These are phyloP conservation scores for Phragmatobia fuliginosa DNA, from an alignment of 2,888 invertebrate genomes.

Conservation along the genomic window DNA sequence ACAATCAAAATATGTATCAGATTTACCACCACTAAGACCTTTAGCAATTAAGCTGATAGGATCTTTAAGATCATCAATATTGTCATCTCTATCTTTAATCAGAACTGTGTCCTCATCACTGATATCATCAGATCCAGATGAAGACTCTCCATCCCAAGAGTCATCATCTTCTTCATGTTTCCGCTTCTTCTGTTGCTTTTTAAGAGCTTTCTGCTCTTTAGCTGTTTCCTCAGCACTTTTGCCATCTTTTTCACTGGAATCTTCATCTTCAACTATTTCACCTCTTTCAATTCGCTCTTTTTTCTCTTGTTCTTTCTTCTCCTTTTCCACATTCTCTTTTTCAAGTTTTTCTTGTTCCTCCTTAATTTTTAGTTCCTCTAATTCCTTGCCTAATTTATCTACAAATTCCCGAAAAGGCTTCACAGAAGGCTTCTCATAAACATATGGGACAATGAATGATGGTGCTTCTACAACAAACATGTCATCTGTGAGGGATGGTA, in stretches of 20 bases:
- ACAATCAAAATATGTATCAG: constrained; percentile 93
- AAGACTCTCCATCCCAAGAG: constrained; percentile 87
- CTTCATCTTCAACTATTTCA: constrained; percentile 68
- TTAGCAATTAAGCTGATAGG: constrained; percentile 76
- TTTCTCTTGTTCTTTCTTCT: constrained; percentile 60
- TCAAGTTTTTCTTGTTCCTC: constrained; percentile 73
- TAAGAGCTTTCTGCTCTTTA: constrained; percentile 69
- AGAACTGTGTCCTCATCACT: constrained; percentile 82
- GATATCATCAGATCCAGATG: constrained; percentile 84
- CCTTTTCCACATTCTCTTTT: constrained; percentile 72
- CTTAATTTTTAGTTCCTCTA: constrained; percentile 82
- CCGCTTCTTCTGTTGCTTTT: constrained; percentile 69
- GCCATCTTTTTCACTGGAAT: constrained; percentile 59
- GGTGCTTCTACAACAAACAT: constrained; percentile 98
- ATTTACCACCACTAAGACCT: constrained; percentile 80
- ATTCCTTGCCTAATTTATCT: constrained; percentile 88
- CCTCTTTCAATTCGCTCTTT: constrained; percentile 65
- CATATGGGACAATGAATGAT: constrained; percentile 97
- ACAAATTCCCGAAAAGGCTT: constrained; percentile 93
- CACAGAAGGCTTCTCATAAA: constrained; percentile 95
- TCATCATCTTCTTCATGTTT: constrained; percentile 85
- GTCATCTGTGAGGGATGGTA: constrained; percentile 95
- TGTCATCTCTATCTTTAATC: constrained; percentile 86
- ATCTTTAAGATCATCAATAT: constrained; percentile 83
- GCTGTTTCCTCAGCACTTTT: constrained; percentile 59